Conservation (phyloP, 2,113 vertebrate species). For the Colius striatus region DNA sequence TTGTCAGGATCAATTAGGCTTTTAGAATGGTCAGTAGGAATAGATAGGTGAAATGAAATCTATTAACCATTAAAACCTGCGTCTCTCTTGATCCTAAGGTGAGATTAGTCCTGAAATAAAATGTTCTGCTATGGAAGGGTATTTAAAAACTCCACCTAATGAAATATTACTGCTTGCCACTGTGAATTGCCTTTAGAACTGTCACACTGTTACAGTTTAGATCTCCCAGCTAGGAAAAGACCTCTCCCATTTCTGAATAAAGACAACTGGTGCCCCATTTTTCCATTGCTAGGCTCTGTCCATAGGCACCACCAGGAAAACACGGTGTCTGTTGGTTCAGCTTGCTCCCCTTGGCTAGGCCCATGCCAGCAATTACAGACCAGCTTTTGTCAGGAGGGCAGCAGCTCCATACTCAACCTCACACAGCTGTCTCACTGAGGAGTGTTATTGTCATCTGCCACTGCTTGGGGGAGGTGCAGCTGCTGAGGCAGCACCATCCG, state of each 20-base stretch:
- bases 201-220: not conserved
- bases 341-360: not conserved
- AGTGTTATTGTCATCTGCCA: not conserved
- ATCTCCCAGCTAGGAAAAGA: not conserved
- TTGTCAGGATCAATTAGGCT: not conserved
- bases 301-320: not conserved
- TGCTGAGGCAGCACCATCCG: not conserved
- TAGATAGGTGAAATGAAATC: not conserved
- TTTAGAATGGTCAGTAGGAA: not conserved
- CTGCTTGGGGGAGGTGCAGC: not conserved
- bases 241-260: not conserved
- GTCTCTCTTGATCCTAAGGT: not conserved
- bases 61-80: not conserved
- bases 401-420: not conserved
- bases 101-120: not conserved
- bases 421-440: not conserved
- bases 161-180: not conserved
- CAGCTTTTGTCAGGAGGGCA: constrained; percentile 7
- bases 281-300: not conserved
- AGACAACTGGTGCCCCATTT: not conserved
- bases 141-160: not conserved
- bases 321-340: not conserved
- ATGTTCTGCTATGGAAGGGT: not conserved
- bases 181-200: not conserved
- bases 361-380: not conserved